Base-by-base conservation (phyloP, 2,113 vertebrate species). In the Thalassoma bifasciatum region DNA sequence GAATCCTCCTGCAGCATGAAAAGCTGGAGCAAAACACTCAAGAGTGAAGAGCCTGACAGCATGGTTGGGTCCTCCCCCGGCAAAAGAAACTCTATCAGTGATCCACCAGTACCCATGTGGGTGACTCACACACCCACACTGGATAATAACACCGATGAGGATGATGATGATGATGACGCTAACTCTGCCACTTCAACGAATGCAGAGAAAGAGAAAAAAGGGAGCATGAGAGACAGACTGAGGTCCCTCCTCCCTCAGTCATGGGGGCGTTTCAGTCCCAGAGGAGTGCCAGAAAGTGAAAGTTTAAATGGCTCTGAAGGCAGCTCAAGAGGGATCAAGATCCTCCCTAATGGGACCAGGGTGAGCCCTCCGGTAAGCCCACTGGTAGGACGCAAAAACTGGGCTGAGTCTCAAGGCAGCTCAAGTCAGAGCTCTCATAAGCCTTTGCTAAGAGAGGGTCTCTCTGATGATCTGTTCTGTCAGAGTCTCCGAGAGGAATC, bases 361-460 rank as follows among this genome's bases (percentile, higher is more conserved):
- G 75, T 83, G 60, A 93, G 93, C 24, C 93, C 93, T 0, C 93
- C 93, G 0, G 88, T 91, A 1, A 92, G 89, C 58, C 94, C 93
- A 0, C 70, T 91, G 17, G 16, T 61, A 5, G 88, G 79, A 38
- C 80, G 77, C 21, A 87, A 72, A 42, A 65, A 66, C 24, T 79
- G 69, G 72, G 36, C 24, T 13, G 84, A 58, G 8, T 82, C 79
- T 2, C 37, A 49, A 8, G 65, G 76, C 9, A 52, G 34, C 30
- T 86, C 78, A n/a, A 84, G 74, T 34, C 52, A 61, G 2, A 80
- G 24, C 64, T 91, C 85, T 52, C 74, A 66, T 1, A 90, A 75
- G 46, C 82, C 85, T 37, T 75, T 91, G 49, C 19, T 90, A 9
- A 62, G 62, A 19, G 67, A 77, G n/a, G 83, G 60, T 37, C 72